Percentiles rank a stretch among this genome's conserved stretches.
Evolutionary conservation across 2,797 vertebrate genomes (phyloP).

Genomic region (Leucoraja ocellata): DNA sequence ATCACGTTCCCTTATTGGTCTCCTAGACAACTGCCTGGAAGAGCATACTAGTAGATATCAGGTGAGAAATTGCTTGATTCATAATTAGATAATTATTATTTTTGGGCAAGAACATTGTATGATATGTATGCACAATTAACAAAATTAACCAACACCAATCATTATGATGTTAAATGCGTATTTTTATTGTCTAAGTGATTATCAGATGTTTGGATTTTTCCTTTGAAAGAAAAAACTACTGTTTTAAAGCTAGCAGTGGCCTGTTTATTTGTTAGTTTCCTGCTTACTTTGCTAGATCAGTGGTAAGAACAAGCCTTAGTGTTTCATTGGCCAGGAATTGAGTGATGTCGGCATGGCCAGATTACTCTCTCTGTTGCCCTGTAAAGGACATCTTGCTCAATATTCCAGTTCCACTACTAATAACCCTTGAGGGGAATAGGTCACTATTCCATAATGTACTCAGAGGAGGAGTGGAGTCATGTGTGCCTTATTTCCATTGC

Average conservation of each 20-base stretch:
- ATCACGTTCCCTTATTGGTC: not conserved
- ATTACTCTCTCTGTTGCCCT: not conserved
- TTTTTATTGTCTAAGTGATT: not conserved
- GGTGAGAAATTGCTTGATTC: not conserved
- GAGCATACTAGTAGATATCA: not conserved
- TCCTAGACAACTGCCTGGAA: not conserved
- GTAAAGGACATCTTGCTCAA: not conserved
- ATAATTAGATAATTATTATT: not conserved
- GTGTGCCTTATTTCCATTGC: not conserved
- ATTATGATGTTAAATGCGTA: not conserved
- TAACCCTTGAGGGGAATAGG: not conserved
- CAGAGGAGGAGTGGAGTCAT: not conserved
- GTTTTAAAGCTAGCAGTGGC: not conserved
- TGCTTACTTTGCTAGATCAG: not conserved
- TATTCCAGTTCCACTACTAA: not conserved
- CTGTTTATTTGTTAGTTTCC: not conserved
- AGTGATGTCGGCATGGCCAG: not conserved
- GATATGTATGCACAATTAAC: not conserved
- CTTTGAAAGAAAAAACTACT: not conserved
- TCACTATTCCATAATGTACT: too few relatives aligned
- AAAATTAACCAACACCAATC: not conserved
- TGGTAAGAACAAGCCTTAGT: not conserved
- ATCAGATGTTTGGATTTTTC: not conserved
- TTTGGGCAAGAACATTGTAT: not conserved
- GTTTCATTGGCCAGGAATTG: not conserved